Base-by-base conservation (phyloP, 1,140 invertebrate species). In the Pogonomyrmex barbatus region DNA sequence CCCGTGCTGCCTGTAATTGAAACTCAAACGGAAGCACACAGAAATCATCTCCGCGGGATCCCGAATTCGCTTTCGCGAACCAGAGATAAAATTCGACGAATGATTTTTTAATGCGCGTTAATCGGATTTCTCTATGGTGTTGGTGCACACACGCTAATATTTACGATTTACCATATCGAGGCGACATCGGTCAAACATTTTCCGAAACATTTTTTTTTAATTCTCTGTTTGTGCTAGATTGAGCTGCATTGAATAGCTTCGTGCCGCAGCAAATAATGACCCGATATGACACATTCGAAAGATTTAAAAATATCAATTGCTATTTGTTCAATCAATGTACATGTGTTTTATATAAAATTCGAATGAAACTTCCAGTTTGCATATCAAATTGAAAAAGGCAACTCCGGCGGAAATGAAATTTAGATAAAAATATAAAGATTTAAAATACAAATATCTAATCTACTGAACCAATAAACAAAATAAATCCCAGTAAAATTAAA, bases 41-140 rank as follows among this genome's bases (percentile, higher is more conserved):
- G 54, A 62, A 75, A 73, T 73, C 54, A 73, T 30, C 50, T 30
- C 50, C 42, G 3, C 42, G 47, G 24, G 8, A 54, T 83, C 17
- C 33, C 30, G 30, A 45, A 42, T 76, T 65, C 52, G 36, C 47
- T 56, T n/a, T 47, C n/a, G n/a, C n/a, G n/a, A n/a, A n/a, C n/a
- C 24, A 42, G 63, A 87, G 54, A 71, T 68, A 84, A 75, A 71
- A 60, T 56, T 58, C 56, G 62, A 85, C 73, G 63, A 85, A 89
- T 91, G 86, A 92, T 91, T 93, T 92, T 92, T 93, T 93, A 70
- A 91, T 86, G 89, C 45, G 42, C 54, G 30, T 62, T 62, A 83
- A 83, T 83, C 33, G 79, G 79, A 75, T 83, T 83, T 60, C 12
- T n/a, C 42, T 42, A 56, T 58, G 30, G 67, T 45, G 24, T 56